Evolutionary conservation across 2,888 invertebrate genomes (phyloP), one percentile per base, ranked within the genome.

Genomic region (Mamestra brassicae): DNA sequence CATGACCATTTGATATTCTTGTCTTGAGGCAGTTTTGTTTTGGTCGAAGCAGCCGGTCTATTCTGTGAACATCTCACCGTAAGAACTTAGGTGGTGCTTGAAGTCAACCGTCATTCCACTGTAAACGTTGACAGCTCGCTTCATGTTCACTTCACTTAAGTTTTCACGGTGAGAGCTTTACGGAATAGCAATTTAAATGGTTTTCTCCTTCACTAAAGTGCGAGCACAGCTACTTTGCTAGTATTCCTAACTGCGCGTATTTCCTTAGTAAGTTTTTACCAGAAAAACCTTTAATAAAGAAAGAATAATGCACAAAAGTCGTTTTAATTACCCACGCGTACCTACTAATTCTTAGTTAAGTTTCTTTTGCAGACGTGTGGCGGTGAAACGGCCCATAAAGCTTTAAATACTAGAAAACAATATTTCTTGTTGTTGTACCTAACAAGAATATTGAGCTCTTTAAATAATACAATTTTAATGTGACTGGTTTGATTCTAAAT

Each of bases 201-300:
- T 36, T 58, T 58, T 17, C n/a, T 42, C 11, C n/a, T 61, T 5
- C 11, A n/a, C 11, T 11, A 42, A 61, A 61, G 10, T n/a, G 26
- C 26, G 26, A 26, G 26, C 26, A 1, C 26, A 26, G 26, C 26
- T 26, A 26, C 26, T 26, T 26, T 26, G 26, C 26, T 26, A 26
- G 26, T 26, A 26, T 26, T 26, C 26, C 26, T 26, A 26, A 26
- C 26, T 60, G 38, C 2, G 63, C 15, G 17, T 70, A 64, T 67
- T 60, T 72, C 63, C 26, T 64, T 67, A 47, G 36, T 13, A 58
- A 64, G 13, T 67, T 15, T 52, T n/a, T n/a, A 36, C 64, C 2
- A 58, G 7, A 4, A 10, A 38, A 60, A 45, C 15, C 10, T 57
- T 7, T 8, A 50, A 13, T 50, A 66, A 66, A 69, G 36, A 61